A percentile compares a stretch with the other conserved stretches of the same genome.
These are phyloP conservation scores for Catocala nupta DNA, from an alignment of 2,888 invertebrate genomes.

Conservation along the genomic window DNA sequence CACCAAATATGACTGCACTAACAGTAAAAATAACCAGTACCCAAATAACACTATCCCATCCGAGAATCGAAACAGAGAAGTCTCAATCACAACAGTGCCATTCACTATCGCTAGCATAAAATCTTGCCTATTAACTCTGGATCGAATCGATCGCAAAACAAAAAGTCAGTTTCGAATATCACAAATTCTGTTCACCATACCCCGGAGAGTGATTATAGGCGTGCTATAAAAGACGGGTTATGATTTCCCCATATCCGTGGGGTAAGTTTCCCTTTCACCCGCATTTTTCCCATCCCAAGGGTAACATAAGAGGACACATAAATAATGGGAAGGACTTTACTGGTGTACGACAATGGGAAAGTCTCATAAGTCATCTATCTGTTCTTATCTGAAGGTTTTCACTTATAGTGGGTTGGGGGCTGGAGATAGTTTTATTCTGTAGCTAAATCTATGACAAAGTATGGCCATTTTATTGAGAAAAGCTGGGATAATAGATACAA, in stretches of 20 bases:
- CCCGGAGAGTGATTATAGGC: conserved; percentile 10
- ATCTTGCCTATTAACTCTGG: too few species aligned
- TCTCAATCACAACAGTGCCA: too few species aligned
- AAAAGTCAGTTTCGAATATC: conserved; percentile 5
- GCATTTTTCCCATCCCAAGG: conserved; percentile 30
- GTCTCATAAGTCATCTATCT: conserved; percentile 39
- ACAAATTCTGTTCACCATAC: neutral
- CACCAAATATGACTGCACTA: too few species aligned
- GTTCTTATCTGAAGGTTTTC: conserved; percentile 35
- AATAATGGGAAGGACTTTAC: conserved; percentile 38
- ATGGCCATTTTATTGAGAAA: too few species aligned
- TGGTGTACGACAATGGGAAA: conserved; percentile 38
- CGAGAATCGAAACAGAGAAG: too few species aligned
- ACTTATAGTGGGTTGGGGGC: conserved; percentile 1
- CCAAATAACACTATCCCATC: too few species aligned
- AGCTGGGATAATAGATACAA: too few species aligned
- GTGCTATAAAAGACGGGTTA: conserved; percentile 29
- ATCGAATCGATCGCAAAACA: neutral
- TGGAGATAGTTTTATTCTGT: too few species aligned
- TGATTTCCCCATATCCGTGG: conserved; percentile 27
- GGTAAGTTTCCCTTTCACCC: conserved; percentile 25
- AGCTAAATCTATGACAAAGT: too few species aligned
- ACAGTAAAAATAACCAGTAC: too few species aligned
- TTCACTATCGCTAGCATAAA: too few species aligned
- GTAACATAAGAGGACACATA: conserved; percentile 31